Base-by-base conservation (phyloP, 2,113 vertebrate genomes). In the Callionymus lyra region DNA sequence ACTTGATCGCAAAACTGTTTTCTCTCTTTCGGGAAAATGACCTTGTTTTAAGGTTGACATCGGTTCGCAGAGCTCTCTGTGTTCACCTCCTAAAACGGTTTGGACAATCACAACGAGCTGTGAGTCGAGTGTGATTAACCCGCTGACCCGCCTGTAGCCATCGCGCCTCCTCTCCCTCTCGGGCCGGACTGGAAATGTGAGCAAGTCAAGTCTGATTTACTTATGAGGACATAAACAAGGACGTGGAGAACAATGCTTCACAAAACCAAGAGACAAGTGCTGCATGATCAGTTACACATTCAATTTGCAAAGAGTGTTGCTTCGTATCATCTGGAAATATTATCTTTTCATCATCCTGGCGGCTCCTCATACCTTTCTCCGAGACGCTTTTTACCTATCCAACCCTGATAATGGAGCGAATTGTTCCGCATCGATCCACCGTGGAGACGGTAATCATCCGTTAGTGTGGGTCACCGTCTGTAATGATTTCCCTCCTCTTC, bases 121-220 rank as follows among this genome's bases (percentile, higher is more conserved):
- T 0, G 38, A 72, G 75, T 80, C 77, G 16, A 79, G 76, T 68
- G 77, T 63, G 75, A 78, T 82, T 81, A 81, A 82, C 74, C 74
- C 70, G 50, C 57, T 61, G 71, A 74, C 77, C 77, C 51, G 56
- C 53, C 56, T 46, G 59, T 41, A 70, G 60, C 60, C 65, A 44
- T 39, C 44, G 47, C 35, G 38, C 62, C 59, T 56, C 55, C 16
- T 60, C 60, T 56, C 46, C 66, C 43, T 42, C 53, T 47, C 37
- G 49, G 53, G n/a, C 60, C 49, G 52, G 0, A 56, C 44, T 58
- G 63, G 16, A 61, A 36, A 52, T 8, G 37, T 12, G 52, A 17
- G 34, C 39, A 1, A 65, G 53, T 74, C 50, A 2, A 35, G 34
- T 67, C 59, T 21, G 14, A 65, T 69, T 56, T 50, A 39, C 51